These are phyloP conservation scores for Muntiacus muntjak DNA, from an alignment of 2,113 vertebrate species.

Conservation along the genomic window DNA sequence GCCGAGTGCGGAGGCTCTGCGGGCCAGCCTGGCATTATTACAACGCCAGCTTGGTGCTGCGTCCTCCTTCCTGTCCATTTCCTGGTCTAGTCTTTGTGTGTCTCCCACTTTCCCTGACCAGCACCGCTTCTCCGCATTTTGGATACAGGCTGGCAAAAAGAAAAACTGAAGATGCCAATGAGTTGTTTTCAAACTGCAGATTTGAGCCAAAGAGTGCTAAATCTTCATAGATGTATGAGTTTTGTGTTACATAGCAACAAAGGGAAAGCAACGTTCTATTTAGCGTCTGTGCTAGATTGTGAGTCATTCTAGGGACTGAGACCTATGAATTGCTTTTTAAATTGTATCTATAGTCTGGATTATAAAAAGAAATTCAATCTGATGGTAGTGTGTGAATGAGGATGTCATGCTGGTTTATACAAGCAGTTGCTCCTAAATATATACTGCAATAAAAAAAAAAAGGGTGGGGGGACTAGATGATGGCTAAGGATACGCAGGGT, in stretches of 20 bases:
- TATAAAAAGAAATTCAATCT: neutral
- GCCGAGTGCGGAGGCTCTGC: neutral
- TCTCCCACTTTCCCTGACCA: neutral
- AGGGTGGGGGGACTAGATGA: neutral
- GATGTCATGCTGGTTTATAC: neutral
- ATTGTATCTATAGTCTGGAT: neutral
- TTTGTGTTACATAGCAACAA: neutral
- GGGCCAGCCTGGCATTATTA: neutral
- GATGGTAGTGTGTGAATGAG: neutral
- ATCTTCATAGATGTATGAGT: neutral
- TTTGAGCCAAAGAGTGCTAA: neutral
- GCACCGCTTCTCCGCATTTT: neutral
- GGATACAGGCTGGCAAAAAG: neutral
- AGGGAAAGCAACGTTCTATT: neutral
- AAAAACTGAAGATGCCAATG: neutral
- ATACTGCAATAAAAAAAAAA: neutral
- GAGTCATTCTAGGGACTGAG: neutral
- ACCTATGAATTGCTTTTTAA: neutral
- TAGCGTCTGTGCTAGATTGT: too few relatives aligned
- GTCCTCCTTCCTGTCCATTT: neutral
- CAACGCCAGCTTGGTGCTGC: neutral
- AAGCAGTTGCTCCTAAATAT: neutral
- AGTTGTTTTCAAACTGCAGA: neutral
- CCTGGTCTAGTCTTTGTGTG: neutral
- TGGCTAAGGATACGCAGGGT: neutral